These are phyloP conservation scores for Calcarius lapponicus DNA, from an alignment of 2,797 vertebrate genomes.

Conservation along the genomic window DNA sequence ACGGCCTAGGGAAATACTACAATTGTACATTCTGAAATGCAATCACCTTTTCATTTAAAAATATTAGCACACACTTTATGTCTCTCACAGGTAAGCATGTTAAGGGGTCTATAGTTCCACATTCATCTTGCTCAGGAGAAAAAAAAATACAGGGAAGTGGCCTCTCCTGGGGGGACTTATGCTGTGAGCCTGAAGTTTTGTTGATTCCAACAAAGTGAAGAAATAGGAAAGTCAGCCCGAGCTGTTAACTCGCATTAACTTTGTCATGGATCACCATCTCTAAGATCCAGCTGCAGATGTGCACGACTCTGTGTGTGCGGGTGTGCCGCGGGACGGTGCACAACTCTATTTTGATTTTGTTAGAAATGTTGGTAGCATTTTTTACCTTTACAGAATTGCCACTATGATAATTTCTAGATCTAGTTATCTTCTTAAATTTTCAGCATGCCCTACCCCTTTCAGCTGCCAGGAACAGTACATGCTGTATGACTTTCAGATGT, in stretches of 20 bases:
- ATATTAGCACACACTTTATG: not conserved
- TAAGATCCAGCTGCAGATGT: not conserved
- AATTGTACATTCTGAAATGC: not conserved
- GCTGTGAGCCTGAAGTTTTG: slow-evolving; percentile 43
- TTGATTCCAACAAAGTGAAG: slow-evolving; percentile 24
- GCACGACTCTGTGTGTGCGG: not conserved
- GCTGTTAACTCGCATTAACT: slow-evolving; percentile 49
- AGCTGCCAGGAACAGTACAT: slow-evolving; percentile 25
- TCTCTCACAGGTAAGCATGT: not conserved
- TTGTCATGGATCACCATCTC: not conserved
- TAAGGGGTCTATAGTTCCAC: not conserved
- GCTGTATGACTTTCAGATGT: slow-evolving; percentile 53
- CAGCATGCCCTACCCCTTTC: not conserved
- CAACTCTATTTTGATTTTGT: not conserved
- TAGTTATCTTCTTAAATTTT: not conserved
- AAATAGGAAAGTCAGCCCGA: slow-evolving; percentile 18
- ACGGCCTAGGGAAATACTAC: not conserved
- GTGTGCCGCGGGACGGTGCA: not conserved
- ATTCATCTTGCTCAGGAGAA: not conserved
- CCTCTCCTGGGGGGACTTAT: slow-evolving; percentile 11
- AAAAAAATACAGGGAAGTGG: not conserved
- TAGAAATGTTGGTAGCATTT: not conserved
- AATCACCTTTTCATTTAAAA: slow-evolving; percentile 30
- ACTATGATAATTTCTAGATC: not conserved
- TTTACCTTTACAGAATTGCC: not conserved